These are phyloP conservation scores for Sthenelais limicola DNA, from an alignment of 2,888 invertebrate genomes.

Conservation along the genomic window DNA sequence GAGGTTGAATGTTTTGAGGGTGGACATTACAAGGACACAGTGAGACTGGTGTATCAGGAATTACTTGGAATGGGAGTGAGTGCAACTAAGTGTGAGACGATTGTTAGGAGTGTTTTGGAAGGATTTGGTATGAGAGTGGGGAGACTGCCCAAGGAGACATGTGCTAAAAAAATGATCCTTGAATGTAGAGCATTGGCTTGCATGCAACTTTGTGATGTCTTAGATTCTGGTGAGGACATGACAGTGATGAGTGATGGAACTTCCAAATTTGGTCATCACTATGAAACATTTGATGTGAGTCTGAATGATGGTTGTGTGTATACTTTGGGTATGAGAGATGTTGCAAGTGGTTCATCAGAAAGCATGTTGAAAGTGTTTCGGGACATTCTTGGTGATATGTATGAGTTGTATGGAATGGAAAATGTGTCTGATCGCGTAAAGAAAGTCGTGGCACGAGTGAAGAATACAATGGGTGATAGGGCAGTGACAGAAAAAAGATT, in stretches of 20 bases:
- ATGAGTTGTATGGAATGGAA: not conserved
- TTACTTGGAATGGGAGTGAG: slow-evolving; percentile 27
- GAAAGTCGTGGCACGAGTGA: not conserved
- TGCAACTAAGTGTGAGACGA: slow-evolving; percentile 11
- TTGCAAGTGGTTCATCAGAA: slow-evolving; percentile 25
- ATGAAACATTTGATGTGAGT: slow-evolving; percentile 7
- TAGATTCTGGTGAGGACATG: not conserved
- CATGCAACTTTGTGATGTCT: slow-evolving; percentile 15
- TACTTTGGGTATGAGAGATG: slow-evolving; percentile 22
- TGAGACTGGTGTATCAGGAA: slow-evolving; percentile 23
- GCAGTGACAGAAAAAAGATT: slow-evolving; percentile 45
- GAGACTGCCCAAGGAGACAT: slow-evolving; percentile 26
- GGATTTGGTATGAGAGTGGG: slow-evolving; percentile 19
- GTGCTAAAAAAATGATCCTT: slow-evolving; percentile 27
- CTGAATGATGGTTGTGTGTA: not conserved
- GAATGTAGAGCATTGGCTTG: slow-evolving; percentile 29
- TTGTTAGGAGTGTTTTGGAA: slow-evolving; percentile 33
- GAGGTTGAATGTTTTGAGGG: not conserved
- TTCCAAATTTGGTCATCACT: slow-evolving; percentile 8
- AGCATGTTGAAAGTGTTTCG: not conserved
- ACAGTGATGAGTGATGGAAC: slow-evolving; percentile 14
- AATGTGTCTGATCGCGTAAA: not conserved
- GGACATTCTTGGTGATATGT: slow-evolving; percentile 22
- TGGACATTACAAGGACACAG: not conserved
- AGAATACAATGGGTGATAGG: slow-evolving; percentile 40